Percentiles rank a stretch among this genome's conserved stretches.
These are phyloP conservation scores for Salvelinus alpinus DNA, from an alignment of 2,113 vertebrate genomes.

Conservation along the genomic window DNA sequence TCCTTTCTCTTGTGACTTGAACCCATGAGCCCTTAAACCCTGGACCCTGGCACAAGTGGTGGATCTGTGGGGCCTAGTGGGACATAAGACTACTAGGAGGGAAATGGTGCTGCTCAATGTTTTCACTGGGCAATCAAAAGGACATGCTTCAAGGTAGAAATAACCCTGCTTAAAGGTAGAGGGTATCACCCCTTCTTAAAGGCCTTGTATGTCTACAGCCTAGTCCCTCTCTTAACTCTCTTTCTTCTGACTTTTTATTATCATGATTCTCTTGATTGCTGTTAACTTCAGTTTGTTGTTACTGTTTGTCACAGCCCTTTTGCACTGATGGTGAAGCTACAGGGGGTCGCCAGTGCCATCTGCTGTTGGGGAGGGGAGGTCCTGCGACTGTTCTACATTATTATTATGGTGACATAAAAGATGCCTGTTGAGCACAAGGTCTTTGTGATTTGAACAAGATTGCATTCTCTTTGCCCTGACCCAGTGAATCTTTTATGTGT, in stretches of 20 bases:
- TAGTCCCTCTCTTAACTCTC: constrained; percentile 17
- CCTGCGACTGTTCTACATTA: constrained; percentile 15
- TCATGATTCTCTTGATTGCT: constrained; percentile 6
- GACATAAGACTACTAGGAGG: not conserved
- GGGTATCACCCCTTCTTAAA: constrained; percentile 5
- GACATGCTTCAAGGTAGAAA: not conserved
- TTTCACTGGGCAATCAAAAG: constrained; percentile 25
- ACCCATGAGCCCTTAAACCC: constrained; percentile 16
- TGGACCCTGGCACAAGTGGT: constrained; percentile 21
- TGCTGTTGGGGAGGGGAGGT: constrained; percentile 70
- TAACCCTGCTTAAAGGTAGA: not conserved
- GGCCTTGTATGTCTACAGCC: constrained; percentile 1
- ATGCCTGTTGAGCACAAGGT: constrained; percentile 28
- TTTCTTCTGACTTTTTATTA: constrained; percentile 12
- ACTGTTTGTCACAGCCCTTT: constrained; percentile 54
- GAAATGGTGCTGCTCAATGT: constrained; percentile 41
- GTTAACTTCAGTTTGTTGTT: constrained; percentile 8
- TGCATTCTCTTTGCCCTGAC: constrained; percentile 15
- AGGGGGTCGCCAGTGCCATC: constrained; percentile 44
- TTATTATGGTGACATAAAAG: not conserved
- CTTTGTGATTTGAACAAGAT: constrained; percentile 13
- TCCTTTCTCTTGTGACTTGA: constrained; percentile 48
- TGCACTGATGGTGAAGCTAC: constrained; percentile 38
- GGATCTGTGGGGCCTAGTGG: not conserved
- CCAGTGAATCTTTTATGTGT: constrained; percentile 7